Base-by-base conservation (phyloP, 2,888 invertebrate genomes). In the Diadromus collaris region DNA sequence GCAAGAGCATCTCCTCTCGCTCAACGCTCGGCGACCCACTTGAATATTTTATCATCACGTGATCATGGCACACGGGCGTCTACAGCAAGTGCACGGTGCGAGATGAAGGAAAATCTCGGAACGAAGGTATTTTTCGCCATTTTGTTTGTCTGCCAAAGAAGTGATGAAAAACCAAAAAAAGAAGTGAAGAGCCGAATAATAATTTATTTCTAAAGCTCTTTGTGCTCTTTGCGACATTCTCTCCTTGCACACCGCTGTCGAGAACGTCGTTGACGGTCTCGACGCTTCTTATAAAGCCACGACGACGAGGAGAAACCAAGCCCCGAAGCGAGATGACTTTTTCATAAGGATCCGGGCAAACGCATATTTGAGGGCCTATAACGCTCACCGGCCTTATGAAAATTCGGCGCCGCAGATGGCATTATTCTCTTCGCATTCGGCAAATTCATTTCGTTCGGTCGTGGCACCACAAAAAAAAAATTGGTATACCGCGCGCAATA, bases 301-400 rank as follows among this genome's bases (percentile, higher is more conserved):
- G 29, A 51, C 29, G 10, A 19, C 38, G 38, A 34, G 32, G 58
- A 68, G 44, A 32, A 58, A 60, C 46, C 51, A 19, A 69, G 48
- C 51, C 34, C n/a, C n/a, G 19, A 32, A 60, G 27, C 48, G 64
- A 73, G 58, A 70, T 65, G 63, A 78, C 64, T 74, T 74, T 74
- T 78, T 78, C 69, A 65, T 78, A 74, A 78, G 74, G 44, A 65
- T 64, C 74, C 10, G 21, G 69, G 29, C 56, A 74, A 73, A 78
- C 74, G 78, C 73, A 78, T 78, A 78, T 78, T 70, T 78, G 51
- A 78, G 64, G 69, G 64, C 58, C 70, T 64, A 70, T 48, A 76
- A 69, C 78, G 69, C 51, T 69, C 70, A 9, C 21, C 44, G 48
- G n/a, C 65, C 48, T 78, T 74, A 78, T 78, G 69, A 78, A 78